Percentiles rank a stretch among this genome's conserved stretches.
These are phyloP conservation scores for Cephus runcator DNA, from an alignment of 2,888 invertebrate species.

Conservation along the genomic window DNA sequence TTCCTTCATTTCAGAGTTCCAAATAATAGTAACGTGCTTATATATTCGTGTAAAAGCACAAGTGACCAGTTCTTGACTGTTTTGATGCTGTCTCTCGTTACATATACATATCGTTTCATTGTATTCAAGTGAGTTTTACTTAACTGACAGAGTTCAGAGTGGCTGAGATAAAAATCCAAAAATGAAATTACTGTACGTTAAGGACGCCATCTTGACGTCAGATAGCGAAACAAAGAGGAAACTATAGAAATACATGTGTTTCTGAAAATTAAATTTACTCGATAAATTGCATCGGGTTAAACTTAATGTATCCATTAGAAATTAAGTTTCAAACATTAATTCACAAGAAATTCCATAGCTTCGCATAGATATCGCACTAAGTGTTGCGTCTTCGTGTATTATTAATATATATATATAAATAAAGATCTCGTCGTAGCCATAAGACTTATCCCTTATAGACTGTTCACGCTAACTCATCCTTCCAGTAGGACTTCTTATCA, in stretches of 20 bases:
- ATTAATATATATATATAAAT: slow-evolving; percentile 1
- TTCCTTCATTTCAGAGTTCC: background rate
- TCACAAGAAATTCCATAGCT: background rate
- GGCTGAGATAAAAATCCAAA: background rate
- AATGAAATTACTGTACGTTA: background rate
- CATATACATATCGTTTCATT: background rate
- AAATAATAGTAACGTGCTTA: background rate
- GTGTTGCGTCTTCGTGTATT: background rate
- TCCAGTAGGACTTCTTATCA: slow-evolving; percentile 30
- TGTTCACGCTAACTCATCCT: slow-evolving; percentile 5
- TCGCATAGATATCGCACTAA: background rate
- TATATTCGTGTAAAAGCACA: background rate
- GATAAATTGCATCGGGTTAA: background rate
- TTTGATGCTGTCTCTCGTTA: background rate
- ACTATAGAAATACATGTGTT: background rate
- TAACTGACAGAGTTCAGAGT: background rate
- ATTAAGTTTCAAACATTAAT: background rate
- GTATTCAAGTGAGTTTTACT: background rate
- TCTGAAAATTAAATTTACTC: background rate
- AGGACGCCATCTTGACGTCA: background rate
- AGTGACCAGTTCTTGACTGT: background rate
- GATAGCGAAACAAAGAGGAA: background rate
- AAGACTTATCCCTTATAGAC: background rate
- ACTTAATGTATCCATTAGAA: background rate
- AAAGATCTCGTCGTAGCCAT: background rate